Conservation (phyloP, 2,113 vertebrate species). For the Myrmophylax atrothorax region DNA sequence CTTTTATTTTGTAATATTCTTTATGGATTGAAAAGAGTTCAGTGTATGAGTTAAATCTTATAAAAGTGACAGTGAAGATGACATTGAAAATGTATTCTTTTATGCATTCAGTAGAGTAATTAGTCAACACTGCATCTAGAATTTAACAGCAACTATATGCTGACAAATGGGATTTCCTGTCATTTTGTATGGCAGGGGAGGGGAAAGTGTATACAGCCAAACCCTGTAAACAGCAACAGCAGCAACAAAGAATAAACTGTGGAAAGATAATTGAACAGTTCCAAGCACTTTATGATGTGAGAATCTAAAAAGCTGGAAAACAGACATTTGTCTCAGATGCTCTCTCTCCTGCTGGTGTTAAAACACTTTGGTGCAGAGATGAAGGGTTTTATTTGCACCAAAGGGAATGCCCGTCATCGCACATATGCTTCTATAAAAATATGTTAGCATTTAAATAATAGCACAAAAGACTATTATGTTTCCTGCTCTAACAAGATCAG, state of each 20-base stretch:
- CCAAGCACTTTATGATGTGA: neutral
- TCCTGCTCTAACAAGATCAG: neutral
- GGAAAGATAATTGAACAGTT: neutral
- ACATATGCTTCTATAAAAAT: neutral
- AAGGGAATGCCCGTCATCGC: neutral
- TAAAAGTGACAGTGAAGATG: neutral
- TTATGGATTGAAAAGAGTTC: neutral
- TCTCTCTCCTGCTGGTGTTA: neutral
- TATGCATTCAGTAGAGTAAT: neutral
- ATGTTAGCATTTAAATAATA: slow-evolving; percentile 6
- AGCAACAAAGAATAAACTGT: neutral
- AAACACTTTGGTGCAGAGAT: neutral
- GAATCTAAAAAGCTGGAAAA: neutral
- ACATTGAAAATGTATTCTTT: neutral
- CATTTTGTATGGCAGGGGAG: neutral
- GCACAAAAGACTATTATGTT: neutral
- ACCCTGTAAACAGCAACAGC: neutral
- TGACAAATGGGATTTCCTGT: neutral
- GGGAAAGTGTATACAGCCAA: neutral
- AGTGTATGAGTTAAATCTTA: neutral
- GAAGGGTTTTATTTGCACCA: neutral
- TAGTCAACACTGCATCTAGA: neutral
- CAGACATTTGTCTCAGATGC: neutral
- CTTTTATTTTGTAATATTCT: neutral
- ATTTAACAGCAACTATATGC: neutral